Percentiles rank a stretch among this genome's conserved stretches.
These are phyloP conservation scores for Oxygymnocypris stewartii DNA, from an alignment of 2,113 vertebrate genomes.

Conservation along the genomic window DNA sequence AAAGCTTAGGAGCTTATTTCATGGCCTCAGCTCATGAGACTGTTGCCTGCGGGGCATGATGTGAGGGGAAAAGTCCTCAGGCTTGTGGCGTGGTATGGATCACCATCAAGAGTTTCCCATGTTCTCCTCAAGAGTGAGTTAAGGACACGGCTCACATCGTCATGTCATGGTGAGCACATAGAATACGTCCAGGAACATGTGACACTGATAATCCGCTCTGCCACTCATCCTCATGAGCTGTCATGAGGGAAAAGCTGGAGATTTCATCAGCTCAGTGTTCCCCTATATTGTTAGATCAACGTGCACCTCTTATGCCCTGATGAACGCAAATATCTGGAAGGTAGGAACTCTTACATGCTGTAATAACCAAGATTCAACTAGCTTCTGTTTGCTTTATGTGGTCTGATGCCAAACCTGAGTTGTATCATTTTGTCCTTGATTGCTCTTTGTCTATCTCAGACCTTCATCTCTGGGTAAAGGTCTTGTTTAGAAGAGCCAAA, in stretches of 20 bases:
- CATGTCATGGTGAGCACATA: slow-evolving; percentile 63
- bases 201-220: slow-evolving; percentile 72
- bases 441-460: not conserved
- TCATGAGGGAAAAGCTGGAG: slow-evolving; percentile 58
- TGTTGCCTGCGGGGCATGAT: not conserved
- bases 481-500: not conserved
- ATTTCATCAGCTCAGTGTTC: not conserved
- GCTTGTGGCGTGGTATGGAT: not conserved
- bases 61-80: not conserved
- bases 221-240: slow-evolving; percentile 59
- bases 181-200: slow-evolving; percentile 67
- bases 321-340: not conserved
- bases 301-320: not conserved
- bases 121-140: slow-evolving; percentile 19
- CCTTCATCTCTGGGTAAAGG: slow-evolving; percentile 16
- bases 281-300: not conserved
- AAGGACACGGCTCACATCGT: slow-evolving; percentile 23
- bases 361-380: not conserved
- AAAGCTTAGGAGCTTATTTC: slow-evolving; percentile 51
- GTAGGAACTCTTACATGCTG: too few species aligned
- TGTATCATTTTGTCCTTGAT: not conserved
- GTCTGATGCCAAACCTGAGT: not conserved
- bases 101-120: slow-evolving; percentile 5
- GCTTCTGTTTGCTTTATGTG: not conserved
- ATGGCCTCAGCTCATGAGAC: slow-evolving; percentile 36